Evolutionary conservation across 2,797 vertebrate species (phyloP).

Genomic region (Serranus cabrilla): DNA sequence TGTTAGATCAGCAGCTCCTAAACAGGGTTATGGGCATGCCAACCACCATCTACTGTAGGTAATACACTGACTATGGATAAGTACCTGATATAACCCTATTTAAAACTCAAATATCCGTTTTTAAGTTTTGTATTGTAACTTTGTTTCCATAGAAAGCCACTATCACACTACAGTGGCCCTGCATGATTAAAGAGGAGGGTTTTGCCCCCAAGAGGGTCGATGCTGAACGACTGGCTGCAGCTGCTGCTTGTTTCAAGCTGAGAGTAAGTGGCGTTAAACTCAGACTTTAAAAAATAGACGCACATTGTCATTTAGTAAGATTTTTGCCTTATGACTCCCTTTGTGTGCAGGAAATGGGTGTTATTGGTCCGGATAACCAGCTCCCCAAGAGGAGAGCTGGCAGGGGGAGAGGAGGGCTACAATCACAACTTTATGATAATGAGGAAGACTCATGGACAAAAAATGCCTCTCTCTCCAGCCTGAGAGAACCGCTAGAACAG

Average conservation of each 20-base stretch:
- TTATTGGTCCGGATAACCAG: slow-evolving; percentile 91
- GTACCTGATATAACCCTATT: too few species aligned
- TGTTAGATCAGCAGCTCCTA: too few species aligned
- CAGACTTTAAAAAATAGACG: neutral
- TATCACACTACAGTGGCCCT: slow-evolving; percentile 92
- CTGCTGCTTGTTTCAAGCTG: slow-evolving; percentile 92
- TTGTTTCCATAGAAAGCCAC: slow-evolving; percentile 88
- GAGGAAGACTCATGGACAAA: slow-evolving; percentile 79
- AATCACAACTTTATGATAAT: slow-evolving; percentile 56
- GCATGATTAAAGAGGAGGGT: slow-evolving; percentile 91
- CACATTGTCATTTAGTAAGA: neutral
- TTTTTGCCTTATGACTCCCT: neutral
- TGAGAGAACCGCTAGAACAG: slow-evolving; percentile 65
- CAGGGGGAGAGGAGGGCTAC: slow-evolving; percentile 37
- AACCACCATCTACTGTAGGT: too few species aligned
- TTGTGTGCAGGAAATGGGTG: slow-evolving; percentile 89
- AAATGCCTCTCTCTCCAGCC: slow-evolving; percentile 55
- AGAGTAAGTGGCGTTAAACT: slow-evolving; percentile 81
- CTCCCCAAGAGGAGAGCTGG: slow-evolving; percentile 80
- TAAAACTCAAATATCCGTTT: too few species aligned
- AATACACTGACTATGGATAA: too few species aligned
- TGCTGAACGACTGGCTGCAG: slow-evolving; percentile 93
- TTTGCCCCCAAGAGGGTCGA: slow-evolving; percentile 90
- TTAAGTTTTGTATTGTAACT: neutral
- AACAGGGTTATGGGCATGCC: too few species aligned